Percentiles rank a stretch among this genome's conserved stretches.
These are phyloP conservation scores for Gonatopus flavifemur DNA, from an alignment of 1,140 invertebrate genomes.

Conservation along the genomic window DNA sequence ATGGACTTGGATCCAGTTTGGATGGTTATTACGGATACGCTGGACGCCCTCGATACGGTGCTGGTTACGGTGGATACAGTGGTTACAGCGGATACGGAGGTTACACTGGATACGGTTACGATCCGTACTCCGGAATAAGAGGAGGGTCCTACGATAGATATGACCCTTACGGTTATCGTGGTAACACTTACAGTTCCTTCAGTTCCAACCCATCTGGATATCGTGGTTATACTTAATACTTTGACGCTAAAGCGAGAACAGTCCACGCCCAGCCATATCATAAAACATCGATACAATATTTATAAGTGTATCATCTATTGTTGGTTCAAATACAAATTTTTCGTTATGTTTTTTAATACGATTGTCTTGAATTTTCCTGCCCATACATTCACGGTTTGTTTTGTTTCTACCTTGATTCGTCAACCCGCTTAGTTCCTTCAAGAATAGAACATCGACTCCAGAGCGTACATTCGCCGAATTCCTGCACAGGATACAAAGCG, in stretches of 20 bases:
- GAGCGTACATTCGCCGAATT: no score
- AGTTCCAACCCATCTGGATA: slow-evolving; percentile 31
- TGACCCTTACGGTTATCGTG: slow-evolving; percentile 24
- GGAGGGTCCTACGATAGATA: not conserved
- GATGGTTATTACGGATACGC: slow-evolving; percentile 20
- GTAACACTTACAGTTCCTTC: slow-evolving; percentile 20
- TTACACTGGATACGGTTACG: slow-evolving; percentile 14
- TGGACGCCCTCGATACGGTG: slow-evolving; percentile 18
- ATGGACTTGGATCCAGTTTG: slow-evolving; percentile 7
- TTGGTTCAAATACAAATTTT: no score
- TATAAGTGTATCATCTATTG: no score
- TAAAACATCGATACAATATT: no score
- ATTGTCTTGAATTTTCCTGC: no score
- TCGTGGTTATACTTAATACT: slow-evolving; percentile 35
- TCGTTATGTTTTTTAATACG: no score
- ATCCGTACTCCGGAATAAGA: not conserved
- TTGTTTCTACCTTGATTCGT: no score
- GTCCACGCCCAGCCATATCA: no score
- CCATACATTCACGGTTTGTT: no score
- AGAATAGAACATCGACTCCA: no score
- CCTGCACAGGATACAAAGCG: no score
- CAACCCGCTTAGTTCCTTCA: no score
- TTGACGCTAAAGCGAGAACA: slow-evolving; percentile 13
- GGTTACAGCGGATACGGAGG: slow-evolving; percentile 17
- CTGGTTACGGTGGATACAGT: slow-evolving; percentile 11